Conservation (phyloP, 2,113 vertebrate genomes). For the Dasypus novemcinctus region DNA sequence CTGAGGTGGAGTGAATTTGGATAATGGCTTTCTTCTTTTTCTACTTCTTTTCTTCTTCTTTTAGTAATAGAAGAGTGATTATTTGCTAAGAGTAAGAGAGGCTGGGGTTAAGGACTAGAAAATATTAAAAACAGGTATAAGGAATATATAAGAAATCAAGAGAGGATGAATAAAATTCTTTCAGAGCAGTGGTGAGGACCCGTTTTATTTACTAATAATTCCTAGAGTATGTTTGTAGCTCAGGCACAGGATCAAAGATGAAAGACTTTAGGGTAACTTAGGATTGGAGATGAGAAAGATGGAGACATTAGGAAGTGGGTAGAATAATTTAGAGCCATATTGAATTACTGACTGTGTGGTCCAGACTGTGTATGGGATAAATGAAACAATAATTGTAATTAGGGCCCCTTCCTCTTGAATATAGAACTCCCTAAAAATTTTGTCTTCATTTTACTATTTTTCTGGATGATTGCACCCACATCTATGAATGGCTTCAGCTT, state of each 20-base stretch:
- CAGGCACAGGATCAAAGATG: neutral
- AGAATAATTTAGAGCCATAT: neutral
- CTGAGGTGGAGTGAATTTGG: neutral
- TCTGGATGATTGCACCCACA: neutral
- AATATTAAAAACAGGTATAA: slow-evolving; percentile 9
- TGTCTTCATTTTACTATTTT: neutral
- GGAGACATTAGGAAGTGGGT: neutral
- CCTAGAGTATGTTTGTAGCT: slow-evolving; percentile 5
- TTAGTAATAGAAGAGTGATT: neutral
- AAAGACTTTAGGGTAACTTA: neutral
- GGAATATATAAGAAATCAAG: neutral
- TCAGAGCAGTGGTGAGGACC: neutral
- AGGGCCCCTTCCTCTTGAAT: neutral
- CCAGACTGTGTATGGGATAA: neutral
- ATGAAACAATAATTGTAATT: neutral
- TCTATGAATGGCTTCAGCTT: neutral
- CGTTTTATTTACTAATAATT: slow-evolving; percentile 20
- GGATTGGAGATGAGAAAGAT: neutral
- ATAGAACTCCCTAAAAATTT: neutral
- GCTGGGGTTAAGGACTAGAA: neutral
- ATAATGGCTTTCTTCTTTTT: neutral
- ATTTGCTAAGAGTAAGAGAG: slow-evolving; percentile 17
- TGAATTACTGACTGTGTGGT: neutral
- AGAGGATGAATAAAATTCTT: neutral
- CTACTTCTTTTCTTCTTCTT: neutral